These are phyloP conservation scores for Muntiacus muntjak DNA, from an alignment of 2,113 vertebrate species.

Conservation along the genomic window DNA sequence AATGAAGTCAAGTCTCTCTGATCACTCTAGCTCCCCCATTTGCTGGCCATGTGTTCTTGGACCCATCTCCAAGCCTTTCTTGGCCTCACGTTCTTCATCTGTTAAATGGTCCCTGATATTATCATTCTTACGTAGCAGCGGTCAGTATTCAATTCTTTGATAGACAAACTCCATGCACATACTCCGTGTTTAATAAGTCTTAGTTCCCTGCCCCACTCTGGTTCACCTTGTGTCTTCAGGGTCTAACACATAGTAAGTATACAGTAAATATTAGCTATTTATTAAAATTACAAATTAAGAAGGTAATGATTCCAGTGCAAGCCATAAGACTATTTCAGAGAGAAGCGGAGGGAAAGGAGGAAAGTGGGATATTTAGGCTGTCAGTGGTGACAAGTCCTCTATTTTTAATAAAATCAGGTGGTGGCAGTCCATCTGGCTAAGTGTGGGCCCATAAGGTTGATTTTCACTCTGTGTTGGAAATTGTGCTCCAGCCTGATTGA, in stretches of 20 bases:
- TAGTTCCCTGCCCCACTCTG: background rate
- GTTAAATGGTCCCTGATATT: background rate
- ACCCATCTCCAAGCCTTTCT: background rate
- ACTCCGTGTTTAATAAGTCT: background rate
- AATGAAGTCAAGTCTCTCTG: background rate
- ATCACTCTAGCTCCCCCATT: background rate
- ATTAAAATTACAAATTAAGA: background rate
- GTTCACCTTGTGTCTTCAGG: background rate
- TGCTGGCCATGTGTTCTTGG: background rate
- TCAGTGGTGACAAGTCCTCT: conserved; percentile 68
- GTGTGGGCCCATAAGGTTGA: conserved; percentile 64
- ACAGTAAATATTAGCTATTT: background rate
- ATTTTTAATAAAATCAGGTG: conserved; percentile 74
- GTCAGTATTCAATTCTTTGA: background rate
- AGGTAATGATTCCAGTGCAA: background rate
- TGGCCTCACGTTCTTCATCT: background rate
- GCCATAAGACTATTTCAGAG: background rate
- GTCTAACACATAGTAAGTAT: background rate
- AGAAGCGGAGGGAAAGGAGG: background rate
- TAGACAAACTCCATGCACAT: background rate
- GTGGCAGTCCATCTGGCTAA: conserved; percentile 70
- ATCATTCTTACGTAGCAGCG: background rate
- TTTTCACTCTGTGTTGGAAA: conserved; percentile 69
- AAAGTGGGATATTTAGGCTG: conserved; percentile 70
- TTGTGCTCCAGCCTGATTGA: conserved; percentile 52